phyloP scores from a whole-genome alignment of 2,797 vertebrate genomes.

The Masticophis lateralis region DNA sequence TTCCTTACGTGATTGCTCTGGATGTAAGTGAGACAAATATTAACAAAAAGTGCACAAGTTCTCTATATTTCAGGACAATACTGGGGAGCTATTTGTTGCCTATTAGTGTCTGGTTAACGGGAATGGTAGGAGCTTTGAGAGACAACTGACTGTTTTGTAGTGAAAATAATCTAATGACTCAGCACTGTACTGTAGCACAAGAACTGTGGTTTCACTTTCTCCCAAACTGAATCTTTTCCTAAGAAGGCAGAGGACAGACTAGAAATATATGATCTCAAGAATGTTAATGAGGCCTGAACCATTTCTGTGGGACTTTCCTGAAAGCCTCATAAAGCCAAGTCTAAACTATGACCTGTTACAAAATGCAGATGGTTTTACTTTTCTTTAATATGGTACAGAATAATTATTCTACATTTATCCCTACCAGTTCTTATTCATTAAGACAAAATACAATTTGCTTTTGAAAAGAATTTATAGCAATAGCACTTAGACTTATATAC shows the following conservation, averaged over 20 bases:
- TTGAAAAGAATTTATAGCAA: not conserved
- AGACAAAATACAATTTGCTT: not conserved
- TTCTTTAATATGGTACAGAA: not conserved
- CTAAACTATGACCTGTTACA: not conserved
- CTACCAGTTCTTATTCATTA: not conserved
- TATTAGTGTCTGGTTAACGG: not conserved
- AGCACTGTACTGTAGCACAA: not conserved
- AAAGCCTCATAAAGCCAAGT: not conserved
- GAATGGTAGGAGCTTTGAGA: not conserved
- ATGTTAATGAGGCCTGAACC: not conserved
- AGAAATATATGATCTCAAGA: not conserved
- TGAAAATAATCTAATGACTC: not conserved
- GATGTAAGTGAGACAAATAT: not conserved
- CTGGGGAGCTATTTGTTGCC: not conserved
- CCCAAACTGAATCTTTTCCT: not conserved
- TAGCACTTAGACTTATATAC: too few relatives aligned
- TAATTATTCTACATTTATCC: not conserved
- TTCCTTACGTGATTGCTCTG: not conserved
- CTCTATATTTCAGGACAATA: not conserved
- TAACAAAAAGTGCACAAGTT: not conserved
- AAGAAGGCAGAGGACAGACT: not conserved
- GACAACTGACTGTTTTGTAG: not conserved
- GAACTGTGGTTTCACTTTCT: not conserved
- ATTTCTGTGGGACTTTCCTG: not conserved
- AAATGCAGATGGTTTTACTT: not conserved